Evolutionary conservation across 1,140 invertebrate genomes (phyloP).

Genomic region (Nylanderia fulva): DNA sequence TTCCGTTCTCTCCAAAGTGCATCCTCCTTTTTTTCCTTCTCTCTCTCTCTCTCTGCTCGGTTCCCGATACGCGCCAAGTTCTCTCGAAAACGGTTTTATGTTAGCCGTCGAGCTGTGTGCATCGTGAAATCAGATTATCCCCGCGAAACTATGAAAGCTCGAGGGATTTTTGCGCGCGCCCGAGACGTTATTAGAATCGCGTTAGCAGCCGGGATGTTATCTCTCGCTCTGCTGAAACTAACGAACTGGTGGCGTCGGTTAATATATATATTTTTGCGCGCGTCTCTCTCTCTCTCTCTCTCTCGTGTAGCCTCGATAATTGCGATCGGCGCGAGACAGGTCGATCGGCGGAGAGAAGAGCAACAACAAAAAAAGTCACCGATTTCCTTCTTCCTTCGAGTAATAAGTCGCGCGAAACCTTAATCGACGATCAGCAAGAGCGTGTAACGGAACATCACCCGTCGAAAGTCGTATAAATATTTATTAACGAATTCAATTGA

Average conservation of each 20-base stretch:
- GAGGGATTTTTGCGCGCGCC: constrained; percentile 16
- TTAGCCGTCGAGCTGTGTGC: constrained; percentile 25
- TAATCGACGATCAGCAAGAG: constrained; percentile 36
- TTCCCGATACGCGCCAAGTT: constrained; percentile 23
- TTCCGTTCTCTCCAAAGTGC: neutral
- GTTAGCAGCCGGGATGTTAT: constrained; percentile 48
- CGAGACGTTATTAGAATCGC: constrained; percentile 38
- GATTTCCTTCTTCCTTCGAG: constrained; percentile 31
- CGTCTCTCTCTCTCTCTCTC: no score
- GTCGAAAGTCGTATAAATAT: constrained; percentile 15
- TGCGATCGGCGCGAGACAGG: constrained; percentile 43
- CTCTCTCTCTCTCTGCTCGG: neutral
- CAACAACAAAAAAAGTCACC: constrained; percentile 29
- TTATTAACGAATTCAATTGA: neutral
- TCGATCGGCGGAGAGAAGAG: constrained; percentile 16
- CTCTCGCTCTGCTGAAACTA: constrained; percentile 13
- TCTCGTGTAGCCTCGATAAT: constrained; percentile 48
- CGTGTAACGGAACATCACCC: constrained; percentile 39
- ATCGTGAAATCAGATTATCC: constrained; percentile 61
- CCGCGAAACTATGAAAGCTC: constrained; percentile 15
- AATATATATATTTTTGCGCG: constrained; percentile 28
- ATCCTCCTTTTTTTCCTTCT: neutral
- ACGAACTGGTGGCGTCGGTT: constrained; percentile 14
- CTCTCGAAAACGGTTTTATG: constrained; percentile 34
- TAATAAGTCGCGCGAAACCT: neutral